A percentile compares a stretch with the other conserved stretches of the same genome.
Evolutionary conservation across 2,888 invertebrate species (phyloP).

Genomic region (Apantesis nais): DNA sequence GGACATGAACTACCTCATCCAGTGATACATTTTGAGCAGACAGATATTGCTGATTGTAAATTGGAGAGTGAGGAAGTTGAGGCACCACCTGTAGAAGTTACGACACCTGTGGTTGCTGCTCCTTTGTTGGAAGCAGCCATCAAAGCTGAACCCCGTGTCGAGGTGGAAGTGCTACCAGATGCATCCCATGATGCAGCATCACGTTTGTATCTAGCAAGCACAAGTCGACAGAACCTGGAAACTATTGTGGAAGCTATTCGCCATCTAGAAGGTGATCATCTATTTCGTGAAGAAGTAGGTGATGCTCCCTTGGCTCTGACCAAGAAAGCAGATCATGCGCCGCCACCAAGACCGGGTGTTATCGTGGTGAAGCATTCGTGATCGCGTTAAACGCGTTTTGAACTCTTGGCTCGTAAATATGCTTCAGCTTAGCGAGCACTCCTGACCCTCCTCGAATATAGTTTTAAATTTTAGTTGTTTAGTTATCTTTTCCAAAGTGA

Average conservation of each 20-base stretch:
- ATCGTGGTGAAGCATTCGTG: constrained; percentile 96
- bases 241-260: constrained; percentile 99
- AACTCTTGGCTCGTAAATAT: constrained; percentile 61
- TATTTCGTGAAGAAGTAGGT: constrained; percentile 92
- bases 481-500: constrained; percentile 83
- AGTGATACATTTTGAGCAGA: constrained; percentile 66
- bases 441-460: constrained; percentile 82
- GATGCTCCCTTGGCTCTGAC: constrained; percentile 87
- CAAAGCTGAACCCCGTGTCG: constrained; percentile 94
- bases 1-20: constrained; percentile 64
- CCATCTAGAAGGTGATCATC: constrained; percentile 97
- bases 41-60: constrained; percentile 68
- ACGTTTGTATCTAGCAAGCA: constrained; percentile 82
- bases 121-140: constrained; percentile 94
- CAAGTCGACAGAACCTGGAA: constrained; percentile 97
- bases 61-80: constrained; percentile 69
- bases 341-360: constrained; percentile 92
- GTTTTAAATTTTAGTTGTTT: constrained; percentile 79
- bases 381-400: constrained; percentile 75
- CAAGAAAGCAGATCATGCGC: constrained; percentile 81
- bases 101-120: constrained; percentile 75
- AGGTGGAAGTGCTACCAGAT: constrained; percentile 88
- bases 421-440: constrained; percentile 70
- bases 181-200: constrained; percentile 72
- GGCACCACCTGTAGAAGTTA: constrained; percentile 41